phyloP scores from a whole-genome alignment of 2,888 invertebrate genomes.

The Leptinotarsa tumamoca region DNA sequence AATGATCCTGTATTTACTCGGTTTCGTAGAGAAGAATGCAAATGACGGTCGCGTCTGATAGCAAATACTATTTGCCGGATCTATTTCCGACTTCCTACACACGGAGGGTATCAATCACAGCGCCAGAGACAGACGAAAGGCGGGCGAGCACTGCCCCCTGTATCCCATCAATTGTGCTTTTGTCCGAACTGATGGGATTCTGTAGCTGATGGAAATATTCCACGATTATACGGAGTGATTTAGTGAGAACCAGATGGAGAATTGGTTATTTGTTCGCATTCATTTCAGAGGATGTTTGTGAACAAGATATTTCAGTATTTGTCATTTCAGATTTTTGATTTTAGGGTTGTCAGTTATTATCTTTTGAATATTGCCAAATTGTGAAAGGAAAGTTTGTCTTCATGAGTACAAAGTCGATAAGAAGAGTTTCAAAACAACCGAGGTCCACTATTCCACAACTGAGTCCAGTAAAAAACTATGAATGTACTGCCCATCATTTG shows the following conservation, averaged over 20 bases:
- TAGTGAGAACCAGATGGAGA: background rate
- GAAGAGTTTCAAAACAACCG: no score
- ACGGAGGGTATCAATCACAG: conserved; percentile 49
- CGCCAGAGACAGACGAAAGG: conserved; percentile 48
- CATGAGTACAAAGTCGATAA: no score
- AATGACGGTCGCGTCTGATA: conserved; percentile 44
- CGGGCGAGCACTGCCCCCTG: conserved; percentile 42
- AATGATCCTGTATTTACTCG: background rate
- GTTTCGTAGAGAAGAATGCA: conserved; percentile 38
- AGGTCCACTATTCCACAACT: no score
- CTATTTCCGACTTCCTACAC: conserved; percentile 43
- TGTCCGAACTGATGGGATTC: conserved; percentile 39
- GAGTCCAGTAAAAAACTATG: no score
- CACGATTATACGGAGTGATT: conserved; percentile 5
- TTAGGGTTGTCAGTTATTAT: no score
- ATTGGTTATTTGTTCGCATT: background rate
- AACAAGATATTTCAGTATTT: no score
- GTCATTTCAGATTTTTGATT: no score
- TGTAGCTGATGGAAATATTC: conserved; percentile 35
- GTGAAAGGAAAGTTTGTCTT: no score
- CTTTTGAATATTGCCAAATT: no score
- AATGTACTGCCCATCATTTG: no score
- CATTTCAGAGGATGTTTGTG: background rate
- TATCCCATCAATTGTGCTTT: conserved; percentile 39
- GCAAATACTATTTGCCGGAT: conserved; percentile 42